Conservation (phyloP, 1,140 invertebrate genomes). For the Neodiprion pinetum region DNA sequence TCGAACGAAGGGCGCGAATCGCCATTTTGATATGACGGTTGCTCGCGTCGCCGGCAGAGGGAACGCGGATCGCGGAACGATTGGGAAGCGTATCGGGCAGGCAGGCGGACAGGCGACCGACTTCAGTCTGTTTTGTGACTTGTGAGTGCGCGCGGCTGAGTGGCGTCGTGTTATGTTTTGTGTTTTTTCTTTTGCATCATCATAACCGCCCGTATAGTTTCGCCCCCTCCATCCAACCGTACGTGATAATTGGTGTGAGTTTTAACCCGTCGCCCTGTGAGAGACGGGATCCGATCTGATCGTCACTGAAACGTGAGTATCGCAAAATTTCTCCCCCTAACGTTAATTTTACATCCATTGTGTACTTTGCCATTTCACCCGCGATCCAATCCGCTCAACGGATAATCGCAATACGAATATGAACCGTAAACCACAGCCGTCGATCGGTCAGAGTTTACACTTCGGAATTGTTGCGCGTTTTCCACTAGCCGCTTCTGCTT, state of each 20-base stretch:
- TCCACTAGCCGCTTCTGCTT: not conserved
- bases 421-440: too few relatives aligned
- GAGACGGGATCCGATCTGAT: too few relatives aligned
- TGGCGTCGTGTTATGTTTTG: slow-evolving; percentile 17
- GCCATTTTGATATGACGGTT: slow-evolving; percentile 12
- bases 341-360: too few relatives aligned
- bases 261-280: too few relatives aligned
- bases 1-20: not conserved
- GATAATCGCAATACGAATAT: too few relatives aligned
- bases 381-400: too few relatives aligned
- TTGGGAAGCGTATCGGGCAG: not conserved
- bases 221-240: slow-evolving; percentile 1
- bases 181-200: slow-evolving; percentile 14
- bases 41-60: not conserved
- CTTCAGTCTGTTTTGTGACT: slow-evolving; percentile 29
- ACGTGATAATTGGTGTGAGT: slow-evolving; percentile 18
- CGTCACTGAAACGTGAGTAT: too few relatives aligned
- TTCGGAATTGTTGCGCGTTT: too few relatives aligned
- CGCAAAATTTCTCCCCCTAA: too few relatives aligned
- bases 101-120: not conserved
- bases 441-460: too few relatives aligned
- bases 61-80: slow-evolving; percentile 6
- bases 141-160: slow-evolving; percentile 19
- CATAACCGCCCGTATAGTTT: not conserved
- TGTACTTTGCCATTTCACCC: too few relatives aligned